Evolutionary conservation across 2,113 vertebrate species (phyloP), one percentile per base, ranked within the genome.

Genomic region (Sylvia atricapilla): DNA sequence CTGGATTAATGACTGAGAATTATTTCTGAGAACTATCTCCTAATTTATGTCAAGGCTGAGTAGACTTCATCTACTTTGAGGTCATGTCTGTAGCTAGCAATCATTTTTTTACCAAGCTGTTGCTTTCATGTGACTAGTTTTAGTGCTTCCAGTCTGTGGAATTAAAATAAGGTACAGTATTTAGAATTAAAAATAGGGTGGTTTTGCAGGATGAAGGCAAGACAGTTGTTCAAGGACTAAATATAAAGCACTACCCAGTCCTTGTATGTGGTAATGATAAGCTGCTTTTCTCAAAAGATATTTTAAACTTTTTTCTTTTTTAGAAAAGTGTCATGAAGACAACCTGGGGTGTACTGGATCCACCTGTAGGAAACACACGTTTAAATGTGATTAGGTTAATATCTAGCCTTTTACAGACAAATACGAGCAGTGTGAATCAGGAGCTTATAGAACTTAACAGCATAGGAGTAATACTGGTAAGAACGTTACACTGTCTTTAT

Each of bases 301-400:
- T 31, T 37, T 76, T 47, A 27, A 39, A 44, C 6, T 27, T 21
- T n/a, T 63, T 90, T 84, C 56, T 88, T 81, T 94, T 92, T 37
- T 96, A 99, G 99, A 99, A 99, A 95, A 99, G 98, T 44, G 92
- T 99, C 69, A 98, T 99, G 99, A 99, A 99, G 97, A 99, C 99
- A 23, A 99, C 99, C 0, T 99, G 99, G 99, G 99, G 99, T 13
- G 97, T 99, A 56, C 96, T 99, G 96, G 99, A 99, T 89, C 99
- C 99, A 58, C 99, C 99, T 6, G 99, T 99, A 95, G 99, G 99
- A 35, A 99, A 99, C 87, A 99, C 99, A 1, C 98, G 99, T 43
- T 97, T 99, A 94, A 99, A 99, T 82, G 99, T 99, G 87, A 99
- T 99, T 88, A 96, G 99, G 92, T 97, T 99, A 95, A 99, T 99